These are phyloP conservation scores for Campylomormyrus tamandua DNA, from an alignment of 2,113 vertebrate species.

Conservation along the genomic window DNA sequence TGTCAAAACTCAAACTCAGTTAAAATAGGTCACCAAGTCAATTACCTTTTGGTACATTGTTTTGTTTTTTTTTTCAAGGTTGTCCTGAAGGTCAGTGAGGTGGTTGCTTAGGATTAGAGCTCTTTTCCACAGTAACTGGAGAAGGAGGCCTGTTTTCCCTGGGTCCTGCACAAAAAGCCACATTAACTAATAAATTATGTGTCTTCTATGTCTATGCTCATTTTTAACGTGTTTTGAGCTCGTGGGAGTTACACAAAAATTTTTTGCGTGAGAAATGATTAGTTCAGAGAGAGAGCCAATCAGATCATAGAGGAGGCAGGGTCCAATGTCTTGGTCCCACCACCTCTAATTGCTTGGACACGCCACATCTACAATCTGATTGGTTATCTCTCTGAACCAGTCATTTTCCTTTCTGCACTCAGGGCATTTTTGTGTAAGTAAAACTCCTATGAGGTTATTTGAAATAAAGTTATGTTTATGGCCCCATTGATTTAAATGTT, in stretches of 20 bases:
- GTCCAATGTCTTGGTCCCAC: neutral
- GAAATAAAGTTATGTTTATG: neutral
- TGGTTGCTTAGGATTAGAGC: constrained; percentile 55
- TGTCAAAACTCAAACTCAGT: constrained; percentile 57
- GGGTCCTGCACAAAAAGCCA: neutral
- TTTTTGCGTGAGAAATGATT: neutral
- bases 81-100: constrained; percentile 56
- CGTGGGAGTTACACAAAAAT: neutral
- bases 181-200: neutral
- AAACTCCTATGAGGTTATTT: neutral
- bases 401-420: neutral
- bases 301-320: neutral
- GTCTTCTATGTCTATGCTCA: neutral
- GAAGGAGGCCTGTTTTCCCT: neutral
- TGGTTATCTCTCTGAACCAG: neutral
- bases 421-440: neutral
- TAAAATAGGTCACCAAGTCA: constrained; percentile 52
- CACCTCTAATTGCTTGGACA: too few relatives aligned
- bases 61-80: constrained; percentile 53
- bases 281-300: neutral
- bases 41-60: constrained; percentile 58
- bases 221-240: neutral
- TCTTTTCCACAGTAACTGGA: constrained; percentile 40
- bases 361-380: neutral
- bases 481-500: neutral